These are phyloP conservation scores for Spondyliosoma cantharus DNA, from an alignment of 2,797 vertebrate genomes.

Conservation along the genomic window DNA sequence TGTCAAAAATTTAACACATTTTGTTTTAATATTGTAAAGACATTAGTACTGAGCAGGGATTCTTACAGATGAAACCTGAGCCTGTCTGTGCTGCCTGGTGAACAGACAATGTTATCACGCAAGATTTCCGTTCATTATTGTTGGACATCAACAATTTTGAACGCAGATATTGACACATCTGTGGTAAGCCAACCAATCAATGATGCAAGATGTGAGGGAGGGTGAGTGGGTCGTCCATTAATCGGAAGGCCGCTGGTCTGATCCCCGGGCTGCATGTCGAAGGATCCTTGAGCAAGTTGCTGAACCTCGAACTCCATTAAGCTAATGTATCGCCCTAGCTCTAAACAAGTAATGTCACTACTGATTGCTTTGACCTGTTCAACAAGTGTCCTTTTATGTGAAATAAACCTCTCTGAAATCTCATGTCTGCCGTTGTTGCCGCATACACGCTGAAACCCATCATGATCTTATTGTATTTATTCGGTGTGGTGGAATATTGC, in stretches of 20 bases:
- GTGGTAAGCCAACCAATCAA: background rate
- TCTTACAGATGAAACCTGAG: background rate
- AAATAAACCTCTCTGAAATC: background rate
- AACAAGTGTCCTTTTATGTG: background rate
- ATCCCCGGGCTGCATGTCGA: background rate
- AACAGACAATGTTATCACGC: background rate
- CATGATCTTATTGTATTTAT: background rate
- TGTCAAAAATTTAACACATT: background rate
- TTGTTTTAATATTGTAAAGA: background rate
- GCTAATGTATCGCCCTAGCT: background rate
- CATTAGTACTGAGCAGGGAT: too few species aligned
- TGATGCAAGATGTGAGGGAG: background rate
- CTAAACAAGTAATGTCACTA: background rate
- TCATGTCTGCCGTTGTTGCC: background rate
- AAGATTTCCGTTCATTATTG: too few species aligned
- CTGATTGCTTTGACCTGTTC: background rate
- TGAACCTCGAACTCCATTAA: too few species aligned
- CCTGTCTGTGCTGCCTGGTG: background rate
- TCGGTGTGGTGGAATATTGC: conserved; percentile 13
- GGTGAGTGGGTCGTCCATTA: too few species aligned
- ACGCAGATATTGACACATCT: background rate
- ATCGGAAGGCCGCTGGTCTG: too few species aligned
- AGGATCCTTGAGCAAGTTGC: too few species aligned
- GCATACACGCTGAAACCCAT: background rate
- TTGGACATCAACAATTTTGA: background rate